phyloP scores from a whole-genome alignment of 2,797 vertebrate species.

The Nasua narica region DNA sequence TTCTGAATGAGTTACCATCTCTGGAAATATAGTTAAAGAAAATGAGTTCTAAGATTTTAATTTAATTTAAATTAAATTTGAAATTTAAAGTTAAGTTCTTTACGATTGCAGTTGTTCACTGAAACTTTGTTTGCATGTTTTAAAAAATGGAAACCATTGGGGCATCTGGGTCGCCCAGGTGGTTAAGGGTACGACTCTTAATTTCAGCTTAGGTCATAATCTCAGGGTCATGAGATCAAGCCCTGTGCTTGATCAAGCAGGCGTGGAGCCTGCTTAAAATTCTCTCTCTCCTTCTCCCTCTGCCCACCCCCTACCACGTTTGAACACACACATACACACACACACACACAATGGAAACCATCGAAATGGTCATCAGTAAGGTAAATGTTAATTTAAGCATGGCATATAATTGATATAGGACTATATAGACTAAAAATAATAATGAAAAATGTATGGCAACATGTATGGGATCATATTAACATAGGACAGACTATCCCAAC shows the following conservation, averaged over 20 bases:
- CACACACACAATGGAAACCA: neutral
- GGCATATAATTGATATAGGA: neutral
- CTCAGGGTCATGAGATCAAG: neutral
- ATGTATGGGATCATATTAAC: neutral
- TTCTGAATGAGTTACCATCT: neutral
- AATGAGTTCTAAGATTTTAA: neutral
- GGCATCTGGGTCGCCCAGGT: neutral
- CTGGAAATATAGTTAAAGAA: neutral
- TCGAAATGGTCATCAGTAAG: neutral
- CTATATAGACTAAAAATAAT: neutral
- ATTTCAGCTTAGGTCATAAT: neutral
- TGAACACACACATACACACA: too few relatives aligned
- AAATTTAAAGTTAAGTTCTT: neutral
- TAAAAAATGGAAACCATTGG: neutral
- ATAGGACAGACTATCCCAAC: too few relatives aligned
- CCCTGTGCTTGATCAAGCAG: neutral
- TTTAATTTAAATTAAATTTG: neutral
- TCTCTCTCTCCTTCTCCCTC: neutral
- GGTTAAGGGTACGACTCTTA: neutral
- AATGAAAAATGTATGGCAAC: neutral
- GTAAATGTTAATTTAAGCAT: neutral
- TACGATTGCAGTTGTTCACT: neutral
- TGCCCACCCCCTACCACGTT: neutral
- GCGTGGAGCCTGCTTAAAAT: neutral
- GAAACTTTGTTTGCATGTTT: neutral